Evolutionary conservation across 2,888 invertebrate species (phyloP).

Genomic region (Polyploca ridens): DNA sequence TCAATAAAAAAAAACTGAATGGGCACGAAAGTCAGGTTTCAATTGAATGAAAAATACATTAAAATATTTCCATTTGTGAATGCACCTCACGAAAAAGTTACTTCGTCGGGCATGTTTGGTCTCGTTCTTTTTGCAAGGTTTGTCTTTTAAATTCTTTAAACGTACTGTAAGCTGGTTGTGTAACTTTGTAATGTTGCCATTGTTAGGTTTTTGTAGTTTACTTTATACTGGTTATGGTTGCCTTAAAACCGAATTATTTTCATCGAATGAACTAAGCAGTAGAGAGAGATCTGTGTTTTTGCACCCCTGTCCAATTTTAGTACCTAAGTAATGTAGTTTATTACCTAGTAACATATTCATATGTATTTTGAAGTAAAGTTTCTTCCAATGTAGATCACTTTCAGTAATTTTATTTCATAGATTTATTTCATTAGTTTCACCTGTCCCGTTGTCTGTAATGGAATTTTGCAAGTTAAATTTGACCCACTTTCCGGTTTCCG

Average conservation of each 20-base stretch:
- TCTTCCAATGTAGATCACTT: too few species aligned
- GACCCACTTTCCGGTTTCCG: too few species aligned
- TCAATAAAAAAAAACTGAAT: slow-evolving; percentile 7
- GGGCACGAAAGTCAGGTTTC: slow-evolving; percentile 20
- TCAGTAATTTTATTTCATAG: too few species aligned
- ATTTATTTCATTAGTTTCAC: too few species aligned
- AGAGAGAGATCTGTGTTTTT: too few species aligned
- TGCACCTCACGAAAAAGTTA: slow-evolving; percentile 26
- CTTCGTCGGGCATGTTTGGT: slow-evolving; percentile 18
- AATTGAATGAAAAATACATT: slow-evolving; percentile 56
- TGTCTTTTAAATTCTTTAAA: slow-evolving; percentile 10
- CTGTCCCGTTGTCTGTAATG: too few species aligned
- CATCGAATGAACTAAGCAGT: neutral
- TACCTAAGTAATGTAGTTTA: too few species aligned
- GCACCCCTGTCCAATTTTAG: too few species aligned
- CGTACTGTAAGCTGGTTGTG: neutral
- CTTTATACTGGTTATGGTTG: neutral
- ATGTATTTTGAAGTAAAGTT: too few species aligned
- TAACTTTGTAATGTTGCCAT: slow-evolving; percentile 10
- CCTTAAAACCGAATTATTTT: neutral
- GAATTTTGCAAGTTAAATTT: too few species aligned
- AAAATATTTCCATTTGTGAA: slow-evolving; percentile 41
- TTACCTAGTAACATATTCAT: too few species aligned
- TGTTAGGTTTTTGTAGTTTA: neutral
- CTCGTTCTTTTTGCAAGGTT: slow-evolving; percentile 24